These are phyloP conservation scores for Macrocentrus cingulum DNA, from an alignment of 1,140 invertebrate species.

Conservation along the genomic window DNA sequence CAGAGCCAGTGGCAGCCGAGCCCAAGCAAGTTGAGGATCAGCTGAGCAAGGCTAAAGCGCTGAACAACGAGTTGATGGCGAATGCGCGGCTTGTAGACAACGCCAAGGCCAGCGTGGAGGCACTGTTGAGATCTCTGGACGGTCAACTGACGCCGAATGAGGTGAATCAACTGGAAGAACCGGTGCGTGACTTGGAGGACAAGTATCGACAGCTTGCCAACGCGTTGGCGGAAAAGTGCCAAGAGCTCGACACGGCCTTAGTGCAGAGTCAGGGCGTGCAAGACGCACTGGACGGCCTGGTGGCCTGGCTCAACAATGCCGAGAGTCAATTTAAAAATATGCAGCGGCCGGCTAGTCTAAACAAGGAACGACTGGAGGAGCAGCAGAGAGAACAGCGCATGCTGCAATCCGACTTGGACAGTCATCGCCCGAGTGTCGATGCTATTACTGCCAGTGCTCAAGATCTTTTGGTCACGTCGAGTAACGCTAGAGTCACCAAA, in stretches of 20 bases:
- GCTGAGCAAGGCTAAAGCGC: conserved; percentile 76
- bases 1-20: conserved; percentile 83
- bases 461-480: conserved; percentile 78
- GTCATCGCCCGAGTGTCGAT: conserved; percentile 80
- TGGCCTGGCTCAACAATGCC: conserved; percentile 80
- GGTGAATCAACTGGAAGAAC: conserved; percentile 74
- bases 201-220: conserved; percentile 76
- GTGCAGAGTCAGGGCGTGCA: conserved; percentile 93
- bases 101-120: conserved; percentile 69
- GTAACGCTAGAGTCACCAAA: conserved; percentile 84
- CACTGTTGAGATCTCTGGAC: conserved; percentile 74
- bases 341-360: conserved; percentile 80
- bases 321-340: conserved; percentile 82
- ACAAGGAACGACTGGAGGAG: conserved; percentile 86
- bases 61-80: conserved; percentile 85
- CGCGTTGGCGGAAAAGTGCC: conserved; percentile 76
- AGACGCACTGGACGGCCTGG: conserved; percentile 84
- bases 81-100: conserved; percentile 84
- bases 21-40: conserved; percentile 86
- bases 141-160: conserved; percentile 79
- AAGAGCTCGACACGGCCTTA: conserved; percentile 82
- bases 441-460: conserved; percentile 76
- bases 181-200: conserved; percentile 74
- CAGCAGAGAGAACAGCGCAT: conserved; percentile 82
- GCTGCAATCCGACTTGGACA: conserved; percentile 80